Conservation (phyloP, 2,888 invertebrate genomes). For the Ernsta delagoae region DNA sequence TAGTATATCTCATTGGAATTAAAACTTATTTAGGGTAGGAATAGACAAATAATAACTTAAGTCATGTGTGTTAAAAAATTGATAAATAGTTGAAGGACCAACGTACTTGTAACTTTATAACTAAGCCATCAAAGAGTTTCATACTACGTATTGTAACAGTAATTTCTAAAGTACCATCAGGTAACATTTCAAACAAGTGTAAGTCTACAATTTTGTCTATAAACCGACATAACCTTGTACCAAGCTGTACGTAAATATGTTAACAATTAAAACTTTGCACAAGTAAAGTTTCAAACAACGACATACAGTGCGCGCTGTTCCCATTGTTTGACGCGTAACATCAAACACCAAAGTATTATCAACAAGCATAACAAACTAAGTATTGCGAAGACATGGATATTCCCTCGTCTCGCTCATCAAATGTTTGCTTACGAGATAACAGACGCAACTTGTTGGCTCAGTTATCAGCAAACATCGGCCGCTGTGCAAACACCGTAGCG, state of each 20-base stretch:
- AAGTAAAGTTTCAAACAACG: not conserved
- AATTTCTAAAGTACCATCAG: too few relatives aligned
- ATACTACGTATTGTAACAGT: too few relatives aligned
- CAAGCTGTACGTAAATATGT: not conserved
- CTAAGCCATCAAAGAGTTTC: too few relatives aligned
- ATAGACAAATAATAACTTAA: too few relatives aligned
- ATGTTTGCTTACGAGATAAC: conserved; percentile 29
- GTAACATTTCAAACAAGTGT: too few relatives aligned
- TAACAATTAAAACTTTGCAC: not conserved
- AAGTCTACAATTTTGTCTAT: too few relatives aligned
- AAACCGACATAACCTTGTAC: not conserved
- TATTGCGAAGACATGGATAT: conserved; percentile 23
- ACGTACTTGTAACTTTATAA: too few relatives aligned
- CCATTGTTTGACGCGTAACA: not conserved
- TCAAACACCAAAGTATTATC: conserved; percentile 9
- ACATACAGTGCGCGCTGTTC: not conserved
- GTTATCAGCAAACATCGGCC: conserved; percentile 23
- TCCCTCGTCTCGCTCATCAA: conserved; percentile 12
- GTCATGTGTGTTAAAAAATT: too few relatives aligned
- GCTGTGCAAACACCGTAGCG: conserved; percentile 19
- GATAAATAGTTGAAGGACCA: too few relatives aligned
- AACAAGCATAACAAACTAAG: conserved; percentile 19
- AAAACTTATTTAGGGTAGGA: too few relatives aligned
- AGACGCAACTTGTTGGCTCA: conserved; percentile 23
- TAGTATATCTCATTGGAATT: not conserved